phyloP scores from a whole-genome alignment of 2,797 vertebrate species.

The Coluber constrictor region DNA sequence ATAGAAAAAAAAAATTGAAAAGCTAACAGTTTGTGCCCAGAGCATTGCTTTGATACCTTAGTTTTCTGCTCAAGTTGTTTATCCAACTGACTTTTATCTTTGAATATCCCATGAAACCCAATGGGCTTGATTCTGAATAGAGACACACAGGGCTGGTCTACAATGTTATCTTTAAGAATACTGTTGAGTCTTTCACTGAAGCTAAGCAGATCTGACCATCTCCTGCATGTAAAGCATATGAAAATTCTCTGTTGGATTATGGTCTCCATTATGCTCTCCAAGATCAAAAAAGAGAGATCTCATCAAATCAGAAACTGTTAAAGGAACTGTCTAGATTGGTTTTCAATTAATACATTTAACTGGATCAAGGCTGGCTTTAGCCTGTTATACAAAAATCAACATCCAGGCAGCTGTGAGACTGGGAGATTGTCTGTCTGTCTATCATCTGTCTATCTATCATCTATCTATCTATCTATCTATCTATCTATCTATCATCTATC shows the following conservation, averaged over 20 bases:
- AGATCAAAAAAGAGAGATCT: too few relatives aligned
- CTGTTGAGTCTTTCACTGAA: background rate
- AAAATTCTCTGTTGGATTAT: background rate
- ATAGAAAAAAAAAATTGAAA: background rate
- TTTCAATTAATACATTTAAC: background rate
- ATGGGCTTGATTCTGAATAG: background rate
- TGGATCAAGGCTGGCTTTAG: background rate
- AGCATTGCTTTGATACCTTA: background rate
- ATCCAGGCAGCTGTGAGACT: too few relatives aligned
- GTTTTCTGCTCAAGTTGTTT: background rate
- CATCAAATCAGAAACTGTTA: background rate
- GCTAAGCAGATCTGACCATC: background rate
- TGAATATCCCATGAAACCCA: background rate
- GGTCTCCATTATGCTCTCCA: background rate
- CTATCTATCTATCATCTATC: background rate
- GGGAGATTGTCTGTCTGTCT: background rate
- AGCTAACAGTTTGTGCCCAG: background rate
- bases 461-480: too few relatives aligned
- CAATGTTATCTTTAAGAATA: background rate
- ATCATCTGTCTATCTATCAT: rapidly evolving
- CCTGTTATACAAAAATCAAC: background rate
- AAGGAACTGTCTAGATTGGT: background rate
- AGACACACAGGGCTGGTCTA: background rate
- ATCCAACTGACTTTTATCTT: too few relatives aligned
- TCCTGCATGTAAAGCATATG: background rate